Base-by-base conservation (phyloP, 2,797 vertebrate genomes). In the Bucorvus abyssinicus region DNA sequence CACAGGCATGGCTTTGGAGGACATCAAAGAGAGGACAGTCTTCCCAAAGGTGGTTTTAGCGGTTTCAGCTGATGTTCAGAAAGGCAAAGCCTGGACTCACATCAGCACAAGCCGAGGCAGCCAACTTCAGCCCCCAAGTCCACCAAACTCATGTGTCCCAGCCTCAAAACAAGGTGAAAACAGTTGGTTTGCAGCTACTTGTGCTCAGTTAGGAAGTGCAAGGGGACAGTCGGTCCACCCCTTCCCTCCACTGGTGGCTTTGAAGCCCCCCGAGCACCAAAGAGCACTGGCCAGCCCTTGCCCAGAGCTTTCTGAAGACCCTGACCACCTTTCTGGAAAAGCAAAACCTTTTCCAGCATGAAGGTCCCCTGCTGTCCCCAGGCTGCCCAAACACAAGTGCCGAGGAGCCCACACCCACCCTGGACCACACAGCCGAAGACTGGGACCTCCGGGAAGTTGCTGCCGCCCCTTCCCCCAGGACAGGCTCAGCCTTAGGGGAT, bases 81-180 rank as follows among this genome's bases (percentile, higher is more conserved):
- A 34, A 68, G 9, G 30, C 23, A 63, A 57, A 89, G 32, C 32
- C 49, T 2, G 4, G 40, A 16, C 18, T 59, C 29, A 20, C 9
- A 0, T 5, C 6, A 29, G 32, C 38, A 55, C 23, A 24, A 73
- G 19, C 34, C 0, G 1, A 63, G 6, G 15, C 15, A 12, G 13
- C 3, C 8, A 21, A 49, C 44, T 57, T 52, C 50, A 40, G 22
- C 15, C 34, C 44, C 27, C 9, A 85, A 69, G 10, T 21, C 44
- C 55, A 27, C 47, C 32, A 44, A 67, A 77, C 32, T 52, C 64
- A 2, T 10, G 30, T 17, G 44, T 12, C 32, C n/a, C 29, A 18
- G 34, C 19, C 52, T 36, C 56, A 61, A 61, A 79, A 67, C 2
- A 3, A 61, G 38, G 16, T 17, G 56, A 30, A 15, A 57, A 11